Base-by-base conservation (phyloP, 2,113 vertebrate species). In the Hymenochirus boettgeri region DNA sequence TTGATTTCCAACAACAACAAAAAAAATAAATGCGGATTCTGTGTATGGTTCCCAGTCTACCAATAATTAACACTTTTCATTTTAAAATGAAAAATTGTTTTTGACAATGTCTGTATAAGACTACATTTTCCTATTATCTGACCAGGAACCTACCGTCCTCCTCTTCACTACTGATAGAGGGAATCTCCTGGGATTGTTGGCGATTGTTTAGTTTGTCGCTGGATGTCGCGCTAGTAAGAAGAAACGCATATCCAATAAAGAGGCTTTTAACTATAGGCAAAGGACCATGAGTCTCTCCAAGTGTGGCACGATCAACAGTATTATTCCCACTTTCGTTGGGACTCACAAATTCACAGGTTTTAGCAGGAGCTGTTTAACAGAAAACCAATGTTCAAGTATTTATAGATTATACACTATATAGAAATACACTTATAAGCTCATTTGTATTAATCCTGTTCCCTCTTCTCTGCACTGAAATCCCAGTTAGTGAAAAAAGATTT, bases 201-300 rank as follows among this genome's bases (percentile, higher is more conserved):
- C 74, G 78, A 79, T 89, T 87, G 64, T 76, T 71, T 57, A 86
- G 65, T 47, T 91, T 88, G 76, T 97, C 94, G 42, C 31, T 79
- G 54, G 93, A 87, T 1, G 89, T 93, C 7, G 96, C 93, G 23
- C 88, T 87, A 1, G 94, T 97, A 70, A 99, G 87, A 71, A 99
- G 91, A 80, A 99, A 96, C 27, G 92, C 95, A 47, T 97, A 99
- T 56, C 95, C 95, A 81, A 95, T 80, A 71, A 99, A 99, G 26
- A 99, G 92, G 1, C 93, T 88, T 17, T 90, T 74, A 73, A 88
- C 96, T 31, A 88, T 83, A 4, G 96, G 95, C 70, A 94, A 72
- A 3, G 94, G 95, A 1, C 95, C 93, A 21, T 88, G 90, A 3
- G 81, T 87, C 1, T 86, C 82, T 3, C 83, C 75, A 47, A 83